phyloP scores from a whole-genome alignment of 2,113 vertebrate genomes.

The Alaudala cheleensis region DNA sequence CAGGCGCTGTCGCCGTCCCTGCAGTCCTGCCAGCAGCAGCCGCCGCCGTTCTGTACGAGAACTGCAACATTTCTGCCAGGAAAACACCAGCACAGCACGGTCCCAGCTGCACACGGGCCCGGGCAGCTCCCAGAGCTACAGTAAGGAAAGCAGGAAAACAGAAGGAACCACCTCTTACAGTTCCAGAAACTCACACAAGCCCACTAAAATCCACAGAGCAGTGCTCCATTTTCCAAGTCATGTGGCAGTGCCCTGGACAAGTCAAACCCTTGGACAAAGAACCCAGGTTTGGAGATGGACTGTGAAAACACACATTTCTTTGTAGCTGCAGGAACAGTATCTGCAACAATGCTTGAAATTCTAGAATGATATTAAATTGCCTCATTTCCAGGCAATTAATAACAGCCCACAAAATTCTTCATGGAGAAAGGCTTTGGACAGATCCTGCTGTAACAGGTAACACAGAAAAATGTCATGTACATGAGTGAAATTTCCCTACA shows the following conservation, averaged over 20 bases:
- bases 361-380: background rate
- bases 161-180: background rate
- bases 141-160: background rate
- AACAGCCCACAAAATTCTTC: background rate
- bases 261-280: background rate
- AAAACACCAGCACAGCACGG: accelerated
- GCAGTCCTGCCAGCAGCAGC: conserved; percentile 80
- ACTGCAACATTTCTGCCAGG: conserved; percentile 65
- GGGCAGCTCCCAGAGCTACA: background rate
- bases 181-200: background rate
- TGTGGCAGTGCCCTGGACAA: background rate
- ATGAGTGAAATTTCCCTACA: background rate
- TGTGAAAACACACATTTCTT: background rate
- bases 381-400: background rate
- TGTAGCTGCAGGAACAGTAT: background rate
- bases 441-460: background rate
- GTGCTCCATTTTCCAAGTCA: background rate
- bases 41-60: conserved; percentile 76
- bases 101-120: accelerated
- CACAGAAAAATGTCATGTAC: background rate
- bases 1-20: conserved; percentile 37
- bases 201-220: background rate
- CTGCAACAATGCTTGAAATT: background rate
- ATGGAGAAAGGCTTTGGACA: background rate
- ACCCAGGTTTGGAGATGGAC: background rate